These are phyloP conservation scores for Oncorhynchus tshawytscha DNA, from an alignment of 2,113 vertebrate genomes.

Conservation along the genomic window DNA sequence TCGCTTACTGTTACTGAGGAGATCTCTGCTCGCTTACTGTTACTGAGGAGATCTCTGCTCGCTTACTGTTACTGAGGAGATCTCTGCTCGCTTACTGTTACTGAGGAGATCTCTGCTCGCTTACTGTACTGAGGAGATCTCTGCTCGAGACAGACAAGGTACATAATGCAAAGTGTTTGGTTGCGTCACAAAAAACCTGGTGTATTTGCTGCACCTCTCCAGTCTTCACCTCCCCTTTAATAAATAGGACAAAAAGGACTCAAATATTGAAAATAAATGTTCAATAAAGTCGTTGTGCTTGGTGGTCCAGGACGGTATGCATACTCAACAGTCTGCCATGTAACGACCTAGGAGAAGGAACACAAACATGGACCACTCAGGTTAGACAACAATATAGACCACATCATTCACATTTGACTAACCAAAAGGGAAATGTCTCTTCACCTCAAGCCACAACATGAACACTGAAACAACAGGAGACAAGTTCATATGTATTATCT, in stretches of 20 bases:
- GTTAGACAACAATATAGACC: background rate
- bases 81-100: no score
- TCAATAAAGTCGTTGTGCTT: constrained; percentile 48
- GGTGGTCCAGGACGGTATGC: constrained; percentile 41
- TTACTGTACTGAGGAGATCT: constrained; percentile 59
- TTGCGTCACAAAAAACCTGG: constrained; percentile 29
- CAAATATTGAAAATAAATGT: constrained; percentile 30
- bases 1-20: background rate
- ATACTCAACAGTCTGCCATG: constrained; percentile 92
- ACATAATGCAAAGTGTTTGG: constrained; percentile 59
- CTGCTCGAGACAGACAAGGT: constrained; percentile 58
- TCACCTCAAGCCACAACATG: no score
- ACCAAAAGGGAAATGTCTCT: no score
- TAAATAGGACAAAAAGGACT: constrained; percentile 23
- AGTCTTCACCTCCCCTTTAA: constrained; percentile 18
- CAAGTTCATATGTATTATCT: no score
- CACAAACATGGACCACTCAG: constrained; percentile 9
- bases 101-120: no score
- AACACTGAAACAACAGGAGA: no score
- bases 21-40: no score
- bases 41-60: no score
- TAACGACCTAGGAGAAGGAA: constrained; percentile 86
- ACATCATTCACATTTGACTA: no score
- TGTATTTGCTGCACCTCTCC: background rate
- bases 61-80: no score